Percentiles rank a stretch among this genome's conserved stretches.
Evolutionary conservation across 2,797 vertebrate species (phyloP).

Genomic region (Neosalanx taihuensis): DNA sequence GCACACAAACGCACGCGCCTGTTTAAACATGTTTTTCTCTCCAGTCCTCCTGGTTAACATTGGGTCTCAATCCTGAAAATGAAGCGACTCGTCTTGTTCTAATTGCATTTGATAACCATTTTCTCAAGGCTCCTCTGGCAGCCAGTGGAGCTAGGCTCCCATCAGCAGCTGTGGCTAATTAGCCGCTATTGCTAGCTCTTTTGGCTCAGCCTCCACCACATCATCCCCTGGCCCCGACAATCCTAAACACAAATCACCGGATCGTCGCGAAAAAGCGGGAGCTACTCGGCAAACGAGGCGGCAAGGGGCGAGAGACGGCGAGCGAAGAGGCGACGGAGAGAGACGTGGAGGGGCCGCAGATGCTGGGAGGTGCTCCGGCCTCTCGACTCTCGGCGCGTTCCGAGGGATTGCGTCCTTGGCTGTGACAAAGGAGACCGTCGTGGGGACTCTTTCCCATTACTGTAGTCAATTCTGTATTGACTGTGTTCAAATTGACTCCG

Average conservation of each 20-base stretch:
- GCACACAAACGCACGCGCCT: neutral
- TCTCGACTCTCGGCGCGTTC: constrained; percentile 18
- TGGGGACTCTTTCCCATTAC: constrained; percentile 11
- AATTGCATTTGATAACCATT: constrained; percentile 80
- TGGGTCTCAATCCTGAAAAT: constrained; percentile 59
- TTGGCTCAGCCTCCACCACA: constrained; percentile 72
- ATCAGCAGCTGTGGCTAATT: constrained; percentile 86
- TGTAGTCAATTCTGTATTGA: constrained; percentile 28
- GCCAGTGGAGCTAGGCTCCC: constrained; percentile 67
- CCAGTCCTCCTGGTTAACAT: constrained; percentile 38
- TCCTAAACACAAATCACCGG: constrained; percentile 72
- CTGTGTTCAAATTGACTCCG: constrained; percentile 28
- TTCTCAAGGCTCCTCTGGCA: constrained; percentile 74
- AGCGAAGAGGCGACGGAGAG: constrained; percentile 35
- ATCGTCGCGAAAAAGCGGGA: constrained; percentile 66
- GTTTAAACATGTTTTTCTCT: neutral
- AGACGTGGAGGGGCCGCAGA: constrained; percentile 16
- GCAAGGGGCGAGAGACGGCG: constrained; percentile 18
- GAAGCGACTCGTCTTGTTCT: constrained; percentile 65
- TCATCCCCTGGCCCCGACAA: constrained; percentile 67
- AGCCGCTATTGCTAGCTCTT: constrained; percentile 79
- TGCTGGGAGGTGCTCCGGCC: constrained; percentile 9
- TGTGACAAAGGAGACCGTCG: constrained; percentile 10
- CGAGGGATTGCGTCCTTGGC: constrained; percentile 17
- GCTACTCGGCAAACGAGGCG: constrained; percentile 48